Base-by-base conservation (phyloP, 2,888 invertebrate species). In the Alsophila aescularia region DNA sequence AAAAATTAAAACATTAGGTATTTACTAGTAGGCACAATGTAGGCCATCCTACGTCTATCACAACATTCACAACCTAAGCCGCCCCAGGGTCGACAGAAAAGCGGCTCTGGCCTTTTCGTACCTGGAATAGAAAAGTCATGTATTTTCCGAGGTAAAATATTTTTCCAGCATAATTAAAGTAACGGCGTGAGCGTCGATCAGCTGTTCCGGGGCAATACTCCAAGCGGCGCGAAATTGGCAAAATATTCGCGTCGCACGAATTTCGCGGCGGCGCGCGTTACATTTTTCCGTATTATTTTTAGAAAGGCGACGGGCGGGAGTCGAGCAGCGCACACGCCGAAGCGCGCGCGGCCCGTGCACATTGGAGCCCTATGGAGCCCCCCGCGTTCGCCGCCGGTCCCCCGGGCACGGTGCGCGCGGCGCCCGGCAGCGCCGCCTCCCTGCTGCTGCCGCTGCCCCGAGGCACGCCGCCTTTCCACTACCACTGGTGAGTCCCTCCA, bases 201-300 rank as follows among this genome's bases (percentile, higher is more conserved):
- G 78, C 78, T 77, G 77, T 68, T 71, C 54, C 45, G 44, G 40
- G 42, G 58, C 50, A 64, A 62, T 70, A 64, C 56, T 52, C 40
- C 49, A 50, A 40, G 58, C 53, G 64, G 60, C 56, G 66, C 65
- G 75, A 70, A 79, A 78, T 85, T 81, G 80, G 87, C 86, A 73
- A 87, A 88, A 87, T 87, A 85, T 87, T 85, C 81, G 87, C 84
- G 70, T 77, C 80, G 77, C 78, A 82, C 80, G 77, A 79, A 81
- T 79, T 83, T 81, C 74, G 74, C 74, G 56, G 55, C 73, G 71
- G 78, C 75, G 83, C 75, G 81, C 79, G 85, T 81, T 77, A 85
- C 85, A 89, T 90, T 86, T 90, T 90, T 90, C 79, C 73, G 85
- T 81, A 85, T 84, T 91, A 91, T 91, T 90, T 90, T 85, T 91